Percentiles rank a stretch among this genome's conserved stretches.
Evolutionary conservation across 1,140 invertebrate species (phyloP).

Genomic region (Drosophila murphyi): DNA sequence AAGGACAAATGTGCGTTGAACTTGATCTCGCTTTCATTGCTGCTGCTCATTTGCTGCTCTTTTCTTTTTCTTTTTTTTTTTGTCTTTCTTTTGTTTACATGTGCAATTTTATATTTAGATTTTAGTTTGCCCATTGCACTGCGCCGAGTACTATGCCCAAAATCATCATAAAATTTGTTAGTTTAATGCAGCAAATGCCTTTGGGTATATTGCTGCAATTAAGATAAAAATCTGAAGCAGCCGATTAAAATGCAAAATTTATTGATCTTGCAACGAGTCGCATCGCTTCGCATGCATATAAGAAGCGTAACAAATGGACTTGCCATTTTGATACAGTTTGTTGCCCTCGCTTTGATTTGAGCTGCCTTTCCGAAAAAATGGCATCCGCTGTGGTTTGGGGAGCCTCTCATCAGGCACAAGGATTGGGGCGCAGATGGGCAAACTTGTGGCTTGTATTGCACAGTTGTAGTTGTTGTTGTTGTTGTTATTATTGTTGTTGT

Average conservation of each 20-base stretch:
- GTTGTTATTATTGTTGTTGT: conserved; percentile 8
- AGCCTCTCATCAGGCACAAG: conserved; percentile 8
- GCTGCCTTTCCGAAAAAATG: conserved; percentile 65
- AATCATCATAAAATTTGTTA: conserved; percentile 65
- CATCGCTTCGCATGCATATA: conserved; percentile 35
- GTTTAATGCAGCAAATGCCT: conserved; percentile 61
- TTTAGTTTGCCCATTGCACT: conserved; percentile 31
- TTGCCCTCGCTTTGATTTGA: conserved; percentile 58
- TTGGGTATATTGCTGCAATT: conserved; percentile 38
- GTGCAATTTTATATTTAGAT: conserved; percentile 71
- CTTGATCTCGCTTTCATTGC: conserved; percentile 80
- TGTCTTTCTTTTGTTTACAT: conserved; percentile 64
- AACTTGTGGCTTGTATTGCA: conserved; percentile 6
- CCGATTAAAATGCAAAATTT: conserved; percentile 74
- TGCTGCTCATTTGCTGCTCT: conserved; percentile 10
- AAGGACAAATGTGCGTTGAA: conserved; percentile 83
- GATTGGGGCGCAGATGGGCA: conserved; percentile 11
- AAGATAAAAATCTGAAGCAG: conserved; percentile 58
- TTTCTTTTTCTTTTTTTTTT: conserved; percentile 11
- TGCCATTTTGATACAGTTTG: conserved; percentile 57
- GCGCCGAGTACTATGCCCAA: neutral
- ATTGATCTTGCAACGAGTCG: conserved; percentile 33
- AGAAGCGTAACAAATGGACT: conserved; percentile 60
- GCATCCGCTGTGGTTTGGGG: conserved; percentile 44
- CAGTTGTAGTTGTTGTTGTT: conserved; percentile 21